Evolutionary conservation across 1,140 invertebrate species (phyloP), one percentile per base, ranked within the genome.

Genomic region (Listronotus bonariensis): DNA sequence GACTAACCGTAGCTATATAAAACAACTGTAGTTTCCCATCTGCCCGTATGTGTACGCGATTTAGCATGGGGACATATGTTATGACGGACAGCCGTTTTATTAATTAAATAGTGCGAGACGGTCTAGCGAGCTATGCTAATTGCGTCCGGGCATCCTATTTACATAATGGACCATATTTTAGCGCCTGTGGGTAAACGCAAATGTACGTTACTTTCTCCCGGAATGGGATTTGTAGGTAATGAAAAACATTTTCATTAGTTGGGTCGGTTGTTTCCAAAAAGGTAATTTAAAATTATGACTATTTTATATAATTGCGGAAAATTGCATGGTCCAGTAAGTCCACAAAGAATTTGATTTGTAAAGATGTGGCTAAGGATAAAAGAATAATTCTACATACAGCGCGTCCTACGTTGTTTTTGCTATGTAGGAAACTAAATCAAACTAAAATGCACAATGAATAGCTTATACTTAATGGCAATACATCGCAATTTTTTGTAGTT

Each of bases 151-250:
- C 61, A 51, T 32, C 67, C 60, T 51, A 68, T 68, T 68, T 68
- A 63, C 67, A 68, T 68, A 68, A 68, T 68, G 67, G 67, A 64
- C 67, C 61, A 68, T 68, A 68, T 68, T 68, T 64, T 60, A 60
- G 58, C 38, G 58, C 58, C 48, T 15, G 34, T 60, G 58, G 58
- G 46, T 60, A 60, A 60, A 60, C 58, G 58, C 58, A 60, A 60
- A 60, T 43, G 58, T 46, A 15, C 48, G 58, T 41, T 60, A 60
- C 58, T 60, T 60, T 60, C 58, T 60, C 58, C 46, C 31, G 34
- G 15, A 60, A 60, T 60, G 58, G 58, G 48, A 60, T 60, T 60
- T 60, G 46, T 60, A 51, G 58, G 58, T 60, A 51, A 52, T 52
- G 58, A 60, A 60, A 60, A 60, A 60, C 58, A 60, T 60, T 60